Base-by-base conservation (phyloP, 2,797 vertebrate species). In the Halcyon badia region DNA sequence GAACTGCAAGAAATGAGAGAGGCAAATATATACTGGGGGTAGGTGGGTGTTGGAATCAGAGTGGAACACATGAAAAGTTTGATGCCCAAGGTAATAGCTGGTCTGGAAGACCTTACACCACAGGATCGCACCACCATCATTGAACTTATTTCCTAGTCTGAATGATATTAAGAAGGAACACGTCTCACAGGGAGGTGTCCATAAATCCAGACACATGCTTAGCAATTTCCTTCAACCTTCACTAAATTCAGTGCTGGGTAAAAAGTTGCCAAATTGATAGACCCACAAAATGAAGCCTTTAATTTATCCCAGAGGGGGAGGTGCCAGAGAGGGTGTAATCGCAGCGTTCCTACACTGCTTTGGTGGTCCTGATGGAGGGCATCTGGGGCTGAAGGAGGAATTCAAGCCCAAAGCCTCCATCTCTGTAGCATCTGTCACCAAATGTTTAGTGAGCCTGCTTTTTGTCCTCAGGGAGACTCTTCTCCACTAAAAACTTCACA, bases 131-230 rank as follows among this genome's bases (percentile, higher is more conserved):
- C 3, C 6, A 6, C 20, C 37, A 75, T 90, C 48, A 31, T 93
- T 60, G 85, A 78, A 85, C 41, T 88, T 54, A 78, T 75, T 71
- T 88, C 52, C 41, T 61, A 30, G 37, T n/a, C 48, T 49, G 69
- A 80, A 64, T 22, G 20, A 64, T 62, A 86, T 35, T 90, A 71
- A 77, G 78, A 85, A 69, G 41, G 64, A 93, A 83, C 39, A 24
- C 2, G 2, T 44, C 79, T 64, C 61, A 83, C 37, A 66, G 71
- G 68, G 81, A 64, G 35, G 70, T 70, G 20, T 80, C 75, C 52
- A 83, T 93, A 96, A 85, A 96, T 91, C 41, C 68, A 82, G 70
- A 70, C 70, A 88, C 77, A 77, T 33, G 31, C 33, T 91, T 85
- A 64, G 87, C 60, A 73, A 18, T 73, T 85, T 87, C 89, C 60